phyloP scores from a whole-genome alignment of 1,140 invertebrate genomes.

The Pemphigus obesinymphae region DNA sequence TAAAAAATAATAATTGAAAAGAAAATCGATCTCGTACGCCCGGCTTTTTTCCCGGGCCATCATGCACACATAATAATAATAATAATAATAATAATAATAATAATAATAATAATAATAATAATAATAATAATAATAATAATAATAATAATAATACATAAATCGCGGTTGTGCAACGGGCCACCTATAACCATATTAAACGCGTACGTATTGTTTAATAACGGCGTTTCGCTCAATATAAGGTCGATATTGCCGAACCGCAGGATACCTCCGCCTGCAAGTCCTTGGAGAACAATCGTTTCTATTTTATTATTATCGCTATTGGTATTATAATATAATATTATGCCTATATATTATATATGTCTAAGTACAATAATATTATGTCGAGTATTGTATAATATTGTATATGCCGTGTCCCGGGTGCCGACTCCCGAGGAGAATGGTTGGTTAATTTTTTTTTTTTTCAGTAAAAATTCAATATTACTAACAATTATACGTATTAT shows the following conservation, averaged over 20 bases:
- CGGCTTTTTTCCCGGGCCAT: background rate
- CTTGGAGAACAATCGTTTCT: slow-evolving; percentile 8
- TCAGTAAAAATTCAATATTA: no score
- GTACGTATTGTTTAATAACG: background rate
- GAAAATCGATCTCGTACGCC: background rate
- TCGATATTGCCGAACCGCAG: background rate
- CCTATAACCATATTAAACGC: background rate
- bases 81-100: no score
- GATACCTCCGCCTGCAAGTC: background rate
- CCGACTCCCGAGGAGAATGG: no score
- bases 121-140: no score
- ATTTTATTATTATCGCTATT: background rate
- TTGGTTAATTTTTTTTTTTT: no score
- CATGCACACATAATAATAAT: background rate
- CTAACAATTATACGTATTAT: no score
- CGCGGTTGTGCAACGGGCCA: background rate
- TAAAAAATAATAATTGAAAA: background rate
- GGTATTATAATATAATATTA: background rate
- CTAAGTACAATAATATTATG: no score
- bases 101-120: no score
- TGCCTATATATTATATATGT: background rate
- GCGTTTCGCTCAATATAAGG: background rate
- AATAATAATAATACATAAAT: no score
- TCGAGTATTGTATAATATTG: background rate
- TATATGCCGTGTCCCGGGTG: no score